Evolutionary conservation across 1,140 invertebrate genomes (phyloP).

Genomic region (Archegozetes longisetosus): DNA sequence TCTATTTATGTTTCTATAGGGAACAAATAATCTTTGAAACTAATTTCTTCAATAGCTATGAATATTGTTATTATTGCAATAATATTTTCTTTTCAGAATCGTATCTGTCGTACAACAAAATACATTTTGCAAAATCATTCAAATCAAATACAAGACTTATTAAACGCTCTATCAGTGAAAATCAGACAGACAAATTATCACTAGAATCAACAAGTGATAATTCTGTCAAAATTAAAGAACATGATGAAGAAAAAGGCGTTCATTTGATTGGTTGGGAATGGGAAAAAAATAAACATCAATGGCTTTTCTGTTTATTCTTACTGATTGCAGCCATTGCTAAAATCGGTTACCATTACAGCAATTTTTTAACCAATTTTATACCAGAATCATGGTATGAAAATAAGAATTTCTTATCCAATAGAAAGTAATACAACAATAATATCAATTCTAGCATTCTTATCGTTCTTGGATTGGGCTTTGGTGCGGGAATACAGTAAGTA

Average conservation of each 20-base stretch:
- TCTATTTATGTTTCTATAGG: too few species aligned
- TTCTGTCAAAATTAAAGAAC: background rate
- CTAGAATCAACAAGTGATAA: background rate
- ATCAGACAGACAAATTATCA: background rate
- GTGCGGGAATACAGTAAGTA: background rate
- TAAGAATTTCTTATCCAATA: background rate
- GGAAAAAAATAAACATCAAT: background rate
- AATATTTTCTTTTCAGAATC: too few species aligned
- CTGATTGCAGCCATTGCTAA: background rate
- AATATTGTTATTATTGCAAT: too few species aligned
- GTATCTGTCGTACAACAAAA: too few species aligned
- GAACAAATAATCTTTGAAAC: too few species aligned
- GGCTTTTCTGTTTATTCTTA: background rate
- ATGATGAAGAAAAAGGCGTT: background rate
- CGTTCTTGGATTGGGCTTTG: background rate
- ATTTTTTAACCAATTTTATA: background rate
- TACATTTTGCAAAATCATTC: too few species aligned
- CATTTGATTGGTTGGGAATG: background rate
- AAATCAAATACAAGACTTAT: too few species aligned
- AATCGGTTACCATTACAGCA: constrained; percentile 2
- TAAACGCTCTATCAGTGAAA: too few species aligned
- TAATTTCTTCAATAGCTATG: too few species aligned
- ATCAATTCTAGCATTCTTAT: background rate
- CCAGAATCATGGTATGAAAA: constrained; percentile 6
- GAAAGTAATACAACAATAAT: background rate